Evolutionary conservation across 35 echinoderm and acorn worm genomes (phyloP).

Genomic region (Heliocidaris tuberculata): DNA sequence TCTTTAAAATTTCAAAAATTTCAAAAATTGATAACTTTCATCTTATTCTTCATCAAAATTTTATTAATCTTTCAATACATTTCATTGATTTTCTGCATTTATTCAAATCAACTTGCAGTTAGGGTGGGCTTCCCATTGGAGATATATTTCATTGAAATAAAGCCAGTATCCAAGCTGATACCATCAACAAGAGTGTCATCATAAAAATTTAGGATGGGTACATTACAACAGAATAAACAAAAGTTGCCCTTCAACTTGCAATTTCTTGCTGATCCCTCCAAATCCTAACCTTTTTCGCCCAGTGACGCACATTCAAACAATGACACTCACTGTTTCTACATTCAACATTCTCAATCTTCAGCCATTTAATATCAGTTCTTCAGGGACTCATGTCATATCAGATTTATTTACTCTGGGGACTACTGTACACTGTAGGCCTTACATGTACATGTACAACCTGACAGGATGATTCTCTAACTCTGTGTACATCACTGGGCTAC

Average conservation of each 20-base stretch:
- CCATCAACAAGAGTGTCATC: not conserved
- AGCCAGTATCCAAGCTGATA: not conserved
- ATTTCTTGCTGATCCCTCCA: not conserved
- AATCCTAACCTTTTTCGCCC: not conserved
- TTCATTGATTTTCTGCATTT: too few species aligned
- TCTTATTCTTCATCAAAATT: too few species aligned
- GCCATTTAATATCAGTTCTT: constrained; percentile 1
- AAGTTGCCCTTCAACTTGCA: not conserved
- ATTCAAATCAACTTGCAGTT: too few species aligned
- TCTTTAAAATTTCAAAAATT: too few species aligned
- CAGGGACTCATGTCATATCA: not conserved
- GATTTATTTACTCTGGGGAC: not conserved
- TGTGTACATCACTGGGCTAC: too few species aligned
- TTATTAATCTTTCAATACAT: too few species aligned
- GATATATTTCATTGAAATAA: not conserved
- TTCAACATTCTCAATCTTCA: not conserved
- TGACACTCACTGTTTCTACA: constrained; percentile 6
- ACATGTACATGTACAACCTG: not conserved
- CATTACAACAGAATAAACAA: constrained; percentile 13
- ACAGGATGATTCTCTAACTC: not conserved
- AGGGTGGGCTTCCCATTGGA: not conserved
- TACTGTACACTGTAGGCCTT: not conserved
- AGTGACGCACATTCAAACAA: not conserved
- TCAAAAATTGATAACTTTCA: too few species aligned
- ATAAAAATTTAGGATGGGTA: not conserved